Evolutionary conservation across 2,888 invertebrate species (phyloP).

Genomic region (Podabrus alpinus): DNA sequence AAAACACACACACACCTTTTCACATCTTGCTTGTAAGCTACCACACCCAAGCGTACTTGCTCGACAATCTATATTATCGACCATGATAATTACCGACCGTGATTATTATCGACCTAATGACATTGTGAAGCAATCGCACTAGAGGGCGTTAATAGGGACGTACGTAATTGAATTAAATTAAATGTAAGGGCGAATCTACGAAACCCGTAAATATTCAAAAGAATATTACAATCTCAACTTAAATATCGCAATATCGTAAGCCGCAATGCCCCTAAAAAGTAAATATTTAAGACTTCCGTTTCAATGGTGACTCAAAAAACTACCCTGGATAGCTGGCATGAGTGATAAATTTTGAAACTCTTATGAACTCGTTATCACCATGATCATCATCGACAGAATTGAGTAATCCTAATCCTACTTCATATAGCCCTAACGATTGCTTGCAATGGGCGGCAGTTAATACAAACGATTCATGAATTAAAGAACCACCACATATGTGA

Average conservation of each 20-base stretch:
- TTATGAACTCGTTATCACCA: background rate
- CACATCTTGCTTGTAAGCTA: too few relatives aligned
- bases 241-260: slow-evolving; percentile 8
- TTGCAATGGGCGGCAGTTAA: slow-evolving; percentile 9
- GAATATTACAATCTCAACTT: background rate
- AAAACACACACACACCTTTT: too few relatives aligned
- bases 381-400: background rate
- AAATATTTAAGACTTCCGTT: background rate
- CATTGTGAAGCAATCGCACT: too few relatives aligned
- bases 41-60: too few relatives aligned
- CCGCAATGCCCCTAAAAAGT: background rate
- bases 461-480: background rate
- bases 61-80: too few relatives aligned
- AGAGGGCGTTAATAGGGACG: too few relatives aligned
- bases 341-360: background rate
- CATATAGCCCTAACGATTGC: background rate
- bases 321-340: slow-evolving; percentile 6
- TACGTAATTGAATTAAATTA: too few relatives aligned
- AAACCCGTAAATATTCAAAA: too few relatives aligned
- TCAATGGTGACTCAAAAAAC: background rate
- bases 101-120: too few relatives aligned
- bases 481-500: slow-evolving; percentile 8
- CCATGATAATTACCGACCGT: too few relatives aligned
- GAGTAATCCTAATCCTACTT: background rate
- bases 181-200: too few relatives aligned